Evolutionary conservation across 2,113 vertebrate genomes (phyloP), one percentile per base, ranked within the genome.

Genomic region (Ramphastos sulfuratus): DNA sequence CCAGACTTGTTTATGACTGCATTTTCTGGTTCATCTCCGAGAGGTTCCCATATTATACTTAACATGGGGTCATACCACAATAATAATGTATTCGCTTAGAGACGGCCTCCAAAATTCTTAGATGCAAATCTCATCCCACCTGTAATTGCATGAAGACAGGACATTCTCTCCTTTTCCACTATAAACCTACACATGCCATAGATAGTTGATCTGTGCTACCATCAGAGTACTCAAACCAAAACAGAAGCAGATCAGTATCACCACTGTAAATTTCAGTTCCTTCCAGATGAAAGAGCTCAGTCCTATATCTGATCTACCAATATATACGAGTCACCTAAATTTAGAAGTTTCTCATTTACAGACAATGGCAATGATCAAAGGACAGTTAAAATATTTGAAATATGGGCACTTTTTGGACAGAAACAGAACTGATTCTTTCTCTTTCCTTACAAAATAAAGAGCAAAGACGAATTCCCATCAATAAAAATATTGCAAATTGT

Each of bases 1-100:
- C 27, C 31, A 82, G 42, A 63, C 48, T 88, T 94, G 85, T 56
- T 94, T 91, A 85, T 85, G 80, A 92, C 65, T 90, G 60, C 79
- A 91, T 91, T 94, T 93, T 88, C 72, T 93, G 46, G 72, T 54
- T 92, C 33, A 31, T 60, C 52, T 90, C 79, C 70, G 52, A 56
- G n/a, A 78, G 25, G 83, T 74, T 93, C 69, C 42, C 83, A 33
- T 86, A 70, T 37, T 77, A 42, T 12, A 67, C 56, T 87, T 64
- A 15, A 52, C 19, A 80, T 12, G n/a, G 78, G 77, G 55, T 81
- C 61, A 89, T 61, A 80, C 42, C 55, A 37, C 37, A 37, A 76
- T 50, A 30, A 79, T 67, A 88, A 71, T 1, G 4, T 37, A 60
- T 6, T 28, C 35, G 28, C 82, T 89, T 71, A 93, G 71, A 90